phyloP scores from a whole-genome alignment of 2,113 vertebrate species.

The Xyrauchen texanus region DNA sequence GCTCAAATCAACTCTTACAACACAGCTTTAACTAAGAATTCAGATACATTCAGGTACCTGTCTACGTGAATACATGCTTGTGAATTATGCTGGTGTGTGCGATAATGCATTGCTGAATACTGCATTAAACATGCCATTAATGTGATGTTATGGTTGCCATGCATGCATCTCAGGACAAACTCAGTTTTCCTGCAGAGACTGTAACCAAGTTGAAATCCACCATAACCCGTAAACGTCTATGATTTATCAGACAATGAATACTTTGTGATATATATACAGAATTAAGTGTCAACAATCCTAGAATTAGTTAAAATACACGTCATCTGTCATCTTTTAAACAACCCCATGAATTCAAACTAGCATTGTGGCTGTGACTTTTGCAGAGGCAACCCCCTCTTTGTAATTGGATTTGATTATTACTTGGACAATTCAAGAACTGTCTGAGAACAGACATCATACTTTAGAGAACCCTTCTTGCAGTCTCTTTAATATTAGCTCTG shows the following conservation, averaged over 20 bases:
- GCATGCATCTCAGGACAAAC: slow-evolving; percentile 4
- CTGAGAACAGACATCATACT: too few relatives aligned
- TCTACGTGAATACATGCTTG: slow-evolving; percentile 19
- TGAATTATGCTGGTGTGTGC: background rate
- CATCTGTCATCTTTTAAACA: too few relatives aligned
- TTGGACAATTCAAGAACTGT: too few relatives aligned
- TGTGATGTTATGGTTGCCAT: slow-evolving; percentile 30
- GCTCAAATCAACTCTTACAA: slow-evolving; percentile 3
- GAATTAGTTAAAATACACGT: too few relatives aligned
- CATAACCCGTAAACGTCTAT: background rate
- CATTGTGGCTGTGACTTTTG: too few relatives aligned
- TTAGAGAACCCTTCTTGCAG: too few relatives aligned
- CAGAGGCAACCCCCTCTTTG: too few relatives aligned
- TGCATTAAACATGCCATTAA: slow-evolving; percentile 3
- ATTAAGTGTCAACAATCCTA: too few relatives aligned
- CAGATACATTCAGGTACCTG: background rate
- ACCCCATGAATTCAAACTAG: too few relatives aligned
- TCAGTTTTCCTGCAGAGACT: background rate
- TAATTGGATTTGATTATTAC: too few relatives aligned
- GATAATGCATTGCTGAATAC: background rate
- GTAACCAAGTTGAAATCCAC: slow-evolving; percentile 7
- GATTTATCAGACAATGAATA: background rate
- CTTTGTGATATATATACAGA: too few relatives aligned
- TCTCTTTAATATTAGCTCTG: background rate
- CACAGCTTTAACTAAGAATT: slow-evolving; percentile 9